Conservation (phyloP, 1,140 invertebrate genomes). For the Adoxophyes honmai region DNA sequence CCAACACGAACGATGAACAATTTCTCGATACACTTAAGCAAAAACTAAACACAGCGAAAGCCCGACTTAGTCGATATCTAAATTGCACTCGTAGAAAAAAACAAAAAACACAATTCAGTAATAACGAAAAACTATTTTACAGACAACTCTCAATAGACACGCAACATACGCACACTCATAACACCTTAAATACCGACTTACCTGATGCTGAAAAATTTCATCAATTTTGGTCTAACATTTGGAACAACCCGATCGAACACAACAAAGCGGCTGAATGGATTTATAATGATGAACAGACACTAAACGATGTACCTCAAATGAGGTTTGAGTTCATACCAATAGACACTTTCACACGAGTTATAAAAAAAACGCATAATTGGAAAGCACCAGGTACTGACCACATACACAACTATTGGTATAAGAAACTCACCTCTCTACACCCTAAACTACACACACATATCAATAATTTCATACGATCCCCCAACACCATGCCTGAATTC, state of each 20-base stretch:
- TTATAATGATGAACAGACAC: neutral
- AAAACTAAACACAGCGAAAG: constrained; percentile 13
- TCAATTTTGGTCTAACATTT: constrained; percentile 8
- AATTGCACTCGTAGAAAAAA: constrained; percentile 12
- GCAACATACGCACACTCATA: neutral
- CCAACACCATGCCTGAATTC: neutral
- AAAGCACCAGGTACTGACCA: too few species aligned
- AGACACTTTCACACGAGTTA: too few species aligned
- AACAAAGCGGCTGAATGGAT: neutral
- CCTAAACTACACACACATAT: neutral
- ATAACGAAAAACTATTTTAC: constrained; percentile 21
- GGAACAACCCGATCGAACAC: constrained; percentile 6
- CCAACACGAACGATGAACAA: neutral
- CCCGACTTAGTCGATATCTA: constrained; percentile 14
- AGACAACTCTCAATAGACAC: neutral
- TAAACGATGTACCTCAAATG: neutral
- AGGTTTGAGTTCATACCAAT: neutral
- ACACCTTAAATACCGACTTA: neutral
- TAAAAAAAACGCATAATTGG: too few species aligned
- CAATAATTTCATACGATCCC: constrained; percentile 2
- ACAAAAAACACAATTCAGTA: too few species aligned
- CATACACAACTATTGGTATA: too few species aligned
- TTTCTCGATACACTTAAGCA: constrained; percentile 18
- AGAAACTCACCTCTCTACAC: neutral
- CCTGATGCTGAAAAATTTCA: neutral